Percentiles rank a stretch among this genome's conserved stretches.
phyloP scores from a whole-genome alignment of 2,113 vertebrate species.

The Megatriorchis doriae region DNA sequence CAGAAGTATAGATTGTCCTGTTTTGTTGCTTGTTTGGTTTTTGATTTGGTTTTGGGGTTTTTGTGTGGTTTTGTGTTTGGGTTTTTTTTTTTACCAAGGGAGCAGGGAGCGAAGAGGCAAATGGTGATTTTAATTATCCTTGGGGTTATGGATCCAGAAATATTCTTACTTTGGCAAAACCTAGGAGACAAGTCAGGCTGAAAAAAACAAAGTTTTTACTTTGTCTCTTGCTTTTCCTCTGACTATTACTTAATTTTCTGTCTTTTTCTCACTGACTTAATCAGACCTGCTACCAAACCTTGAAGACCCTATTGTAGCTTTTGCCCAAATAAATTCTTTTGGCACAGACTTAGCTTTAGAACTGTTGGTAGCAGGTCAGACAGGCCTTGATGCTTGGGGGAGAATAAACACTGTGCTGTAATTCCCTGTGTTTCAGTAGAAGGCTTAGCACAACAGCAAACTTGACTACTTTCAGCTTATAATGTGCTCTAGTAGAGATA shows the following conservation, averaged over 20 bases:
- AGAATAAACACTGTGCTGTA: constrained; percentile 3
- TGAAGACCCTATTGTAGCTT: neutral
- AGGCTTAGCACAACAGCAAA: constrained; percentile 8
- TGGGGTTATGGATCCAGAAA: neutral
- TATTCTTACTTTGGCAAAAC: neutral
- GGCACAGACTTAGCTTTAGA: neutral
- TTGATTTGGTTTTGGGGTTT: fast-evolving
- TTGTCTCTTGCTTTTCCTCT: neutral
- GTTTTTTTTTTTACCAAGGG: neutral
- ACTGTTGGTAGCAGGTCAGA: neutral
- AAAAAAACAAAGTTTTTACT: neutral
- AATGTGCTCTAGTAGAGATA: neutral
- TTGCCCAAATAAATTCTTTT: neutral
- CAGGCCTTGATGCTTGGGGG: neutral
- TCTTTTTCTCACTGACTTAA: neutral
- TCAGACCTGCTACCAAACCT: neutral
- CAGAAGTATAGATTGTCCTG: neutral
- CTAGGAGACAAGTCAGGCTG: neutral
- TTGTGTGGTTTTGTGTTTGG: neutral
- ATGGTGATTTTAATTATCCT: neutral
- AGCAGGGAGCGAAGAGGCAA: neutral
- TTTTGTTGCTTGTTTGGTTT: neutral
- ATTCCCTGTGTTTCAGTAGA: neutral
- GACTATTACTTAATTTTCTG: neutral
- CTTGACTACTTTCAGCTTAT: neutral